A percentile compares a stretch with the other conserved stretches of the same genome.
Conservation (phyloP, 1,140 invertebrate species). For the Drosophila tani region DNA sequence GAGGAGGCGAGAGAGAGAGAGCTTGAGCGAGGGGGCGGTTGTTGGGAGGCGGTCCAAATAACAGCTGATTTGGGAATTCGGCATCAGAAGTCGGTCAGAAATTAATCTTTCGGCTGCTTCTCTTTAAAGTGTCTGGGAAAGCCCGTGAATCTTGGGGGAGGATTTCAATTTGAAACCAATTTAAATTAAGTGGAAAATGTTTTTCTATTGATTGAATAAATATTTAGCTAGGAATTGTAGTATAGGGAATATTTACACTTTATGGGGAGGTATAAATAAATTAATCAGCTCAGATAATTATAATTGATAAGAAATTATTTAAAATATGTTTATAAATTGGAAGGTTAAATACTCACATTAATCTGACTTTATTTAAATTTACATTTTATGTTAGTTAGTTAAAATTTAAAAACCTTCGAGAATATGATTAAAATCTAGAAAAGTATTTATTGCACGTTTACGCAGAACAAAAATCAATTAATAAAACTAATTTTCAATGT, state of each 20-base stretch:
- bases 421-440: background rate
- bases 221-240: background rate
- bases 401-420: no score
- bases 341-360: background rate
- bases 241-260: background rate
- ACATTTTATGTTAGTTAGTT: no score
- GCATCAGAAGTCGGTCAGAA: constrained; percentile 38
- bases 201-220: constrained; percentile 3
- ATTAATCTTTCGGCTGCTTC: constrained; percentile 24
- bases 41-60: constrained; percentile 18
- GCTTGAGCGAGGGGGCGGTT: constrained; percentile 18
- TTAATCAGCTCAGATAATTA: background rate
- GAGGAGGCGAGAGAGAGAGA: constrained; percentile 27
- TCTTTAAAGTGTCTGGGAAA: constrained; percentile 16
- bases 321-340: background rate
- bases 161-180: constrained; percentile 11
- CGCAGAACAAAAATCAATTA: background rate
- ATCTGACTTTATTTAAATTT: background rate
- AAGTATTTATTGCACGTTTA: background rate
- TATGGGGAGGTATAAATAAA: background rate
- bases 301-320: background rate
- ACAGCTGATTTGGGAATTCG: constrained; percentile 54
- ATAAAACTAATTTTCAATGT: background rate
- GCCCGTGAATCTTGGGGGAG: background rate
- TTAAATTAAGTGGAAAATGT: constrained; percentile 8